These are phyloP conservation scores for Bedellia somnulentella DNA, from an alignment of 2,888 invertebrate species.

Conservation along the genomic window DNA sequence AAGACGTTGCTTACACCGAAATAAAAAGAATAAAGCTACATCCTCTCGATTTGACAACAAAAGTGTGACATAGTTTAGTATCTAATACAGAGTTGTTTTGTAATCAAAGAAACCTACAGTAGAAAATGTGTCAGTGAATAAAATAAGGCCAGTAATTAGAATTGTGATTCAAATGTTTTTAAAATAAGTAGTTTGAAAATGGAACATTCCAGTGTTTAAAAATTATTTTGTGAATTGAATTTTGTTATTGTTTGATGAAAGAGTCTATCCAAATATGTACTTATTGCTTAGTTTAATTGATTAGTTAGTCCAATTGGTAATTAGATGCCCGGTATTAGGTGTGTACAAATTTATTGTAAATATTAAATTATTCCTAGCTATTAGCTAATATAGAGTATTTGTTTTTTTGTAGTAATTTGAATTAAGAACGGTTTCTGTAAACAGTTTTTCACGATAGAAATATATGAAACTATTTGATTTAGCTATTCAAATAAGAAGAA, in stretches of 20 bases:
- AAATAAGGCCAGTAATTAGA: conserved; percentile 49
- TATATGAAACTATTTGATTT: no score
- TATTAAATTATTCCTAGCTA: conserved; percentile 45
- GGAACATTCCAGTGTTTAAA: conserved; percentile 2
- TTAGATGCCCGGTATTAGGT: conserved; percentile 35
- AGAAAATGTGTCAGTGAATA: conserved; percentile 28
- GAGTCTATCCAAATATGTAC: conserved; percentile 60
- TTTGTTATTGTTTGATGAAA: conserved; percentile 49
- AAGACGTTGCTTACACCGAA: conserved; percentile 59
- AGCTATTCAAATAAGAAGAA: no score
- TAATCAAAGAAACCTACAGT: no score
- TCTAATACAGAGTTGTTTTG: conserved; percentile 16
- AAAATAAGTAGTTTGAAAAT: conserved; percentile 22
- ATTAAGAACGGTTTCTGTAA: no score
- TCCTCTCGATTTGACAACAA: conserved; percentile 69
- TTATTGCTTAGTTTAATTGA: conserved; percentile 21
- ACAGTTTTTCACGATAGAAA: no score
- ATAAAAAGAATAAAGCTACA: conserved; percentile 62
- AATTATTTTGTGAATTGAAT: conserved; percentile 29
- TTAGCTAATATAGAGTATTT: no score
- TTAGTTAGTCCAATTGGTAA: conserved; percentile 39
- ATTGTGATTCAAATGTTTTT: conserved; percentile 48
- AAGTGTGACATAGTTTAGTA: conserved; percentile 68
- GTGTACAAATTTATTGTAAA: conserved; percentile 53
- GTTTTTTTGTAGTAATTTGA: no score